Evolutionary conservation across 2,797 vertebrate genomes (phyloP).

Genomic region (Mallotus villosus): DNA sequence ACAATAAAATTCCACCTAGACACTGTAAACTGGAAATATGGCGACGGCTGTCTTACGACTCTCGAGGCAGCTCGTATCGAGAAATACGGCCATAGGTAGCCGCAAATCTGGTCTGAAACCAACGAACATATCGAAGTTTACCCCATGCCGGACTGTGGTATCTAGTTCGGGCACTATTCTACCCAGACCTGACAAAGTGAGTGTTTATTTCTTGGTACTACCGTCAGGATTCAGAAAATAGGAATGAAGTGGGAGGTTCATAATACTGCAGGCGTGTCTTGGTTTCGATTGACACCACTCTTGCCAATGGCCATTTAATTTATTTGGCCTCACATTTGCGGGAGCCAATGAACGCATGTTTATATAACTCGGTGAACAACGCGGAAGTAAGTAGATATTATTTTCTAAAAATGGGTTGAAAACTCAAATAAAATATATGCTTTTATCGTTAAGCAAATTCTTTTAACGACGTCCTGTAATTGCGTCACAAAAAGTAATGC

Average conservation of each 20-base stretch:
- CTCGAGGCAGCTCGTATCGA: constrained; percentile 44
- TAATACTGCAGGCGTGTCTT: constrained; percentile 26
- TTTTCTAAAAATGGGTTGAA: neutral
- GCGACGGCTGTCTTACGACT: constrained; percentile 64
- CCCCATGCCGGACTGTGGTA: constrained; percentile 70
- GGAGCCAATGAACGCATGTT: constrained; percentile 55
- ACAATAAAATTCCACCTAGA: neutral
- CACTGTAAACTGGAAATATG: constrained; percentile 65
- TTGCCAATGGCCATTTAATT: constrained; percentile 46
- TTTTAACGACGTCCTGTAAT: neutral
- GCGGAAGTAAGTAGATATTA: constrained; percentile 54
- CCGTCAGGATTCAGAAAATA: neutral
- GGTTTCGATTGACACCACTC: constrained; percentile 11
- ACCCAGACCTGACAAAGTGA: constrained; percentile 90
- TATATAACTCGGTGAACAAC: constrained; percentile 5
- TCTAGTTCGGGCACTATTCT: constrained; percentile 83
- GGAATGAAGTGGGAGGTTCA: constrained; percentile 1
- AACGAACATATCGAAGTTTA: constrained; percentile 43
- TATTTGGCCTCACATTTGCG: accelerated
- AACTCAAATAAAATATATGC: neutral
- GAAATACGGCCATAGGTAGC: constrained; percentile 34
- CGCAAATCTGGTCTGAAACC: constrained; percentile 51
- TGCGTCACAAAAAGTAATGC: neutral
- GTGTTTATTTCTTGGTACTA: constrained; percentile 47
- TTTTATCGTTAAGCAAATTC: neutral